These are phyloP conservation scores for Opisthograptis luteolata DNA, from an alignment of 2,888 invertebrate genomes.

Conservation along the genomic window DNA sequence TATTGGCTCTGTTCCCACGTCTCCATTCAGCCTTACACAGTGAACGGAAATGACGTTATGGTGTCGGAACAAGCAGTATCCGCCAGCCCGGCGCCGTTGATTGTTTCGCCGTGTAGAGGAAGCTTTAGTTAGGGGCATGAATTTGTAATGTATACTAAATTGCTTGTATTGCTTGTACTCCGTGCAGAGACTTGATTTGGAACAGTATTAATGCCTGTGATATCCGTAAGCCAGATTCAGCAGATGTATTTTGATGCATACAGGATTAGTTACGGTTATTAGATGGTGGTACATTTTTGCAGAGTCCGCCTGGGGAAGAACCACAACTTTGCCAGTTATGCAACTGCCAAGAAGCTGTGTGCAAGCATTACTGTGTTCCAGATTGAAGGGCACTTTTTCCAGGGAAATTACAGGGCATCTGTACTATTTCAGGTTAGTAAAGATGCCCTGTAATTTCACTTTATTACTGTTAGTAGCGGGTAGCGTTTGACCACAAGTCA, in stretches of 20 bases:
- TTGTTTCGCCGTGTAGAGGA: constrained; percentile 27
- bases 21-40: constrained; percentile 19
- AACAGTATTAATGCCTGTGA: background rate
- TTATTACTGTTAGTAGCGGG: too few species aligned
- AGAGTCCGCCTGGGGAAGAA: too few species aligned
- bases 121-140: constrained; percentile 16
- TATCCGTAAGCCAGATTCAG: background rate
- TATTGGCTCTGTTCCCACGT: constrained; percentile 11
- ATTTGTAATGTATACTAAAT: constrained; percentile 25
- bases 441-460: too few species aligned
- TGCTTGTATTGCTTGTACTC: constrained; percentile 9
- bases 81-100: constrained; percentile 17
- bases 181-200: background rate
- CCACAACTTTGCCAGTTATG: too few species aligned
- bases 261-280: too few species aligned
- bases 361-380: too few species aligned
- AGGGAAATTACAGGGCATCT: too few species aligned
- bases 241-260: background rate
- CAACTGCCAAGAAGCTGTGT: too few species aligned
- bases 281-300: too few species aligned
- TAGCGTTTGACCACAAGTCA: too few species aligned
- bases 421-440: too few species aligned
- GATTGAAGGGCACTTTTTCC: too few species aligned
- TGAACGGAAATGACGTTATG: constrained; percentile 30
- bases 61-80: constrained; percentile 25